Conservation (phyloP, 2,113 vertebrate genomes). For the Ivindomyrus marchei region DNA sequence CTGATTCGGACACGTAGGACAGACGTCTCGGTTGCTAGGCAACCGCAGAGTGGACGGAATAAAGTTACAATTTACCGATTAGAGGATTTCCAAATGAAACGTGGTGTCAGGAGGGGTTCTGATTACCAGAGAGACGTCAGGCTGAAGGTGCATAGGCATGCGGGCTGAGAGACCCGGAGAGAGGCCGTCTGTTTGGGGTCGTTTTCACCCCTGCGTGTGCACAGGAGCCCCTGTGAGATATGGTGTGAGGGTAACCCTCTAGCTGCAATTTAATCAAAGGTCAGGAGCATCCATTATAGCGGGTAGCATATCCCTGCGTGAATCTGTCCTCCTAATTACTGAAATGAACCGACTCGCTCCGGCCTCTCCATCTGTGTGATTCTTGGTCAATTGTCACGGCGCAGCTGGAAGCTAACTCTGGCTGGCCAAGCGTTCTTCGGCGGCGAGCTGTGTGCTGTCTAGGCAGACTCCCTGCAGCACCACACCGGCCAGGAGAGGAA, state of each 20-base stretch:
- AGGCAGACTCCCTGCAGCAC: background rate
- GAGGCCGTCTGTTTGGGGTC: background rate
- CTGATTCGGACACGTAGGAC: constrained; percentile 26
- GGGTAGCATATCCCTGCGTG: background rate
- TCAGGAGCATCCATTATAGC: background rate
- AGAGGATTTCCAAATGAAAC: constrained; percentile 56
- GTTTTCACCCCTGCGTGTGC: background rate
- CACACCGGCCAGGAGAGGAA: background rate
- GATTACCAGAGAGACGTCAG: constrained; percentile 21
- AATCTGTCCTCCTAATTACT: background rate
- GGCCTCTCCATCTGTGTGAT: background rate
- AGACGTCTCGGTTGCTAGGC: constrained; percentile 52
- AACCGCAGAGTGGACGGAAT: constrained; percentile 59
- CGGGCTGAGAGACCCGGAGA: background rate
- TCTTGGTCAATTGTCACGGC: background rate
- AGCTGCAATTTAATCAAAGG: constrained; percentile 3
- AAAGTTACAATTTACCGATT: constrained; percentile 61
- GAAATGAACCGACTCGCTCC: background rate
- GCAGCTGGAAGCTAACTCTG: background rate
- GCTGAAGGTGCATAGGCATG: background rate
- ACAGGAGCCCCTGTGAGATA: background rate
- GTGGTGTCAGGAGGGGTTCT: constrained; percentile 46
- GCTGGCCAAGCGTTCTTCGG: background rate
- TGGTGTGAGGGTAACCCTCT: background rate
- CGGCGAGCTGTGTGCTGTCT: background rate